Evolutionary conservation across 2,797 vertebrate genomes (phyloP).

Genomic region (Apogon talboti): DNA sequence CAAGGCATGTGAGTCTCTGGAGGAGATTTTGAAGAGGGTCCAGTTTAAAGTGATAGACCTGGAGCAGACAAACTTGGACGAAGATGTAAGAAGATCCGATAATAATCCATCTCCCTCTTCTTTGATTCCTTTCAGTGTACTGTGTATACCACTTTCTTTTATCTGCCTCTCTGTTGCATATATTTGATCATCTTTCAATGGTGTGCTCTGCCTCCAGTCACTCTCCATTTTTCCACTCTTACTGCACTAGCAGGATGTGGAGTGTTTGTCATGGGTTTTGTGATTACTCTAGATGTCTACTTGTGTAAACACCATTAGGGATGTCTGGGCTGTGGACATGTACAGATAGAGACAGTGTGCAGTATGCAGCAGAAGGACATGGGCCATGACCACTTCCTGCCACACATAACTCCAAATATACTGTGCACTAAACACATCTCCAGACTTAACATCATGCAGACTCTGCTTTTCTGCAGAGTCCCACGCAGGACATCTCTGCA

Average conservation of each 20-base stretch:
- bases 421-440: neutral
- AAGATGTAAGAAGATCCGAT: constrained; percentile 87
- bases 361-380: constrained; percentile 28
- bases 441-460: too few species aligned
- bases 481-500: constrained; percentile 10
- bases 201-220: constrained; percentile 7
- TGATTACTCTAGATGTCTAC: constrained; percentile 66
- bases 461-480: constrained; percentile 18
- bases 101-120: neutral
- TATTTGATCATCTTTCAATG: neutral
- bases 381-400: constrained; percentile 53
- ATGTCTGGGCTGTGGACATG: constrained; percentile 46
- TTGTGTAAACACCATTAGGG: constrained; percentile 72
- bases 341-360: constrained; percentile 39
- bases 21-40: constrained; percentile 94
- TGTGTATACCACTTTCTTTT: constrained; percentile 1
- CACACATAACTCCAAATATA: constrained; percentile 31
- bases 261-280: constrained; percentile 57
- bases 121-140: constrained; percentile 2
- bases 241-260: constrained; percentile 46
- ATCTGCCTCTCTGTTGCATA: neutral
- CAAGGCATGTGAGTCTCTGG: constrained; percentile 92
- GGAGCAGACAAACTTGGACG: constrained; percentile 94
- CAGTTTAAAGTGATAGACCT: constrained; percentile 94
- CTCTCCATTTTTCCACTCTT: constrained; percentile 18